Base-by-base conservation (phyloP, 2,797 vertebrate genomes). In the Syngnathus acus region DNA sequence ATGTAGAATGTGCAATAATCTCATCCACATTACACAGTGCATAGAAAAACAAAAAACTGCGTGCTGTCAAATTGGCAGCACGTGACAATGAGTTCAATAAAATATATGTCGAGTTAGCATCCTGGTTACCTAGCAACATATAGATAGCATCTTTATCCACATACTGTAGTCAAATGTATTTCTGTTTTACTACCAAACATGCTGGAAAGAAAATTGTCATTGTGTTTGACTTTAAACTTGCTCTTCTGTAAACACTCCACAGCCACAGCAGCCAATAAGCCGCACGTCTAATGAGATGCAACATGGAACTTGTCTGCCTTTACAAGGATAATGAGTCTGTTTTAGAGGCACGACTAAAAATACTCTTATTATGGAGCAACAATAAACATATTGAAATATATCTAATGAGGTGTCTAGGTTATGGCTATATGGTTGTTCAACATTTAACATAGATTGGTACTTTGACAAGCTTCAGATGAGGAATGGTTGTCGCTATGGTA, bases 401-500 rank as follows among this genome's bases (percentile, higher is more conserved):
- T 7, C 48, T 50, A 10, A 9, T 43, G 42, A 32, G 26, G 26
- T 32, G 26, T 32, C 26, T 32, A 32, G 26, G 26, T 32, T 32
- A 32, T 32, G 26, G 26, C 26, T 2, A 43, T 43, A 13, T 16
- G 14, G 40, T 16, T 3, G 13, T 26, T 62, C 14, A 62, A 62
- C 40, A 26, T 45, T 62, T 9, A 45, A 62, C 60, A 23, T 62
- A 13, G 26, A 62, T 13, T 14, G n/a, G 19, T 43, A 11, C 40
- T 62, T 62, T 13, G 16, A 43, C 14, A 13, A 23, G 40, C 40
- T 23, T 62, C 11, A 8, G 40, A 1, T 2, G n/a, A 43, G 42
- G 42, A 62, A 45, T 39, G 40, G 40, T 26, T 26, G 60, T 62
- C 60, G 21, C 60, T 43, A 62, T 45, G 60, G 60, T 62, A 62